A percentile compares a stretch with the other conserved stretches of the same genome.
Conservation (phyloP, 1,140 invertebrate genomes). For the Lasaia peninsularis region DNA sequence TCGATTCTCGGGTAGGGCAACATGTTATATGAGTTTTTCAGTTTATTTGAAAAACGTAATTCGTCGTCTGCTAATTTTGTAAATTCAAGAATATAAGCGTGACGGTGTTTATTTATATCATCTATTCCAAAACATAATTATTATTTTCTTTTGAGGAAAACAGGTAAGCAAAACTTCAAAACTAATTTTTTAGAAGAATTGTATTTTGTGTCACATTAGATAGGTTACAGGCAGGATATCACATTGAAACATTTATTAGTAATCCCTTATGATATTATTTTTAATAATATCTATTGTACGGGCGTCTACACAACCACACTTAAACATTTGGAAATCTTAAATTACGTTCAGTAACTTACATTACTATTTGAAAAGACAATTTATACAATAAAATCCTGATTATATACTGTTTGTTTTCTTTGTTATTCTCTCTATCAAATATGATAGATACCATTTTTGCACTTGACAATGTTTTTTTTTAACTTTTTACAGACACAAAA, state of each 20-base stretch:
- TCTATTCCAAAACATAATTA: too few species aligned
- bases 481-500: too few species aligned
- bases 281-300: constrained; percentile 2
- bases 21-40: too few species aligned
- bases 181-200: constrained; percentile 22
- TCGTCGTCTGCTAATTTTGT: too few species aligned
- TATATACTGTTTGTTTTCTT: background rate
- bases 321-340: background rate
- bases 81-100: too few species aligned
- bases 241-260: constrained; percentile 58
- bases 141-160: background rate
- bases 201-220: constrained; percentile 62
- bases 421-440: too few species aligned
- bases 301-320: constrained; percentile 8
- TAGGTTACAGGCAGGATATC: constrained; percentile 72
- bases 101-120: too few species aligned
- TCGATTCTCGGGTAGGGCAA: too few species aligned
- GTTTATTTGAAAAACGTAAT: too few species aligned
- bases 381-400: background rate
- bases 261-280: constrained; percentile 8
- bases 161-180: background rate
- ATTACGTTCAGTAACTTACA: background rate
- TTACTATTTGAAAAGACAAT: background rate
- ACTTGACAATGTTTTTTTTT: too few species aligned
- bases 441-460: too few species aligned